A percentile compares a stretch with the other conserved stretches of the same genome.
These are phyloP conservation scores for Pangasianodon hypophthalmus DNA, from an alignment of 2,113 vertebrate genomes.

Conservation along the genomic window DNA sequence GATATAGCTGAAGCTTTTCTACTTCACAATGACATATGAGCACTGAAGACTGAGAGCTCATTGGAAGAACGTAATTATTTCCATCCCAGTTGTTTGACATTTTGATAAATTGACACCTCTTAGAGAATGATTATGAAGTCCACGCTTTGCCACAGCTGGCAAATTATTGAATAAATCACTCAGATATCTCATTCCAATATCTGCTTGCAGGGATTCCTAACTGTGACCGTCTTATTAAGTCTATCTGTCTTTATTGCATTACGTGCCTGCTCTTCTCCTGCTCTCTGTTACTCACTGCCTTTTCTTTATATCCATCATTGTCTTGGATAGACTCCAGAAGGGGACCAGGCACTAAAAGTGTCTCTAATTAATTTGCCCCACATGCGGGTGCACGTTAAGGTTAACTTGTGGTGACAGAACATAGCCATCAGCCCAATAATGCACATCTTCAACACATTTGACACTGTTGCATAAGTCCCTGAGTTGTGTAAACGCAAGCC, in stretches of 20 bases:
- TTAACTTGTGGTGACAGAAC: constrained; percentile 56
- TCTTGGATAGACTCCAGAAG: constrained; percentile 36
- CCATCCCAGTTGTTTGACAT: constrained; percentile 68
- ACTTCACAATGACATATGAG: constrained; percentile 58
- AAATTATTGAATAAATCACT: constrained; percentile 68
- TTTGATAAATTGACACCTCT: constrained; percentile 65
- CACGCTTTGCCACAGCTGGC: constrained; percentile 62
- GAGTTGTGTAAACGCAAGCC: constrained; percentile 55
- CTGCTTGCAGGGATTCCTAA: constrained; percentile 47
- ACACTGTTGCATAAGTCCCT: constrained; percentile 51
- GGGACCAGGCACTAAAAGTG: constrained; percentile 55
- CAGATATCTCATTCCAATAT: constrained; percentile 54
- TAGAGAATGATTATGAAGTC: constrained; percentile 66
- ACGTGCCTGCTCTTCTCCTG: constrained; percentile 21
- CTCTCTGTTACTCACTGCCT: background rate
- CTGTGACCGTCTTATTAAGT: constrained; percentile 43
- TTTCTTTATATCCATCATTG: constrained; percentile 52
- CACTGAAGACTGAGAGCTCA: constrained; percentile 49
- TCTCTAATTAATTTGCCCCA: constrained; percentile 57
- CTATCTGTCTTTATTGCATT: constrained; percentile 68
- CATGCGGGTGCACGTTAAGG: constrained; percentile 38
- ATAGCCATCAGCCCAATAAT: constrained; percentile 49
- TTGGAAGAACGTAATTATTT: constrained; percentile 67
- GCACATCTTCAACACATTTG: constrained; percentile 61
- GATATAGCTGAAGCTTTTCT: constrained; percentile 43